Base-by-base conservation (phyloP, 2,113 vertebrate genomes). In the Vidua macroura region DNA sequence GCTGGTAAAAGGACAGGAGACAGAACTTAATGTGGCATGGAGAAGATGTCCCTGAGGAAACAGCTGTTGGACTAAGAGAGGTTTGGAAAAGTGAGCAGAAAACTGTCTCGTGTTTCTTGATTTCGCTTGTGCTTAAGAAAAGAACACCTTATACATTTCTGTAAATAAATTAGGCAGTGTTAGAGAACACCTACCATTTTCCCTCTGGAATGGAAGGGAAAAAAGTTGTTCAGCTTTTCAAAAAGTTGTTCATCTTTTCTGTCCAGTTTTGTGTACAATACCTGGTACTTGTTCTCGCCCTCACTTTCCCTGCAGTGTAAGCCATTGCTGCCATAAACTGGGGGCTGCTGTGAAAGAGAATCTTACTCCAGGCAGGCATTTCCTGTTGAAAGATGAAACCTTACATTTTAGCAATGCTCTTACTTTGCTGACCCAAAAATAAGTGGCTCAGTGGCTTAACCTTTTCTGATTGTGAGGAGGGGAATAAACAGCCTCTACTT, bases 361-460 rank as follows among this genome's bases (percentile, higher is more conserved):
- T 86, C 80, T 49, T 86, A 43, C 0, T 4, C 52, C 56, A 92
- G 86, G 86, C 87, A 94, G 84, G 92, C 21, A 10, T 91, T 92
- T 95, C 84, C 92, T 89, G 77, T n/a, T 75, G 93, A 77, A 91
- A 95, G 72, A 58, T 66, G 83, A 96, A 86, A 88, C 69, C 39
- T 86, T 63, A 25, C 23, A 2, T 91, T 92, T 73, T 43, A 67
- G 28, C 55, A 66, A 68, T 9, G 43, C 48, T 92, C 64, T 86
- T 62, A 27, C 52, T 78, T 74, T 48, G 33, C 64, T 44, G 51
- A 80, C 51, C 59, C 53, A 43, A 88, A 88, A 76, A 37, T 14
- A 56, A 52, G 68, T 43, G 46, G 33, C 77, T 92, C 60, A 67
- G 76, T 70, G 43, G 15, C 24, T 77, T 46, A 88, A 58, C 33